Evolutionary conservation across 1,140 invertebrate genomes (phyloP).

Genomic region (Trachymyrmex cornetzi): DNA sequence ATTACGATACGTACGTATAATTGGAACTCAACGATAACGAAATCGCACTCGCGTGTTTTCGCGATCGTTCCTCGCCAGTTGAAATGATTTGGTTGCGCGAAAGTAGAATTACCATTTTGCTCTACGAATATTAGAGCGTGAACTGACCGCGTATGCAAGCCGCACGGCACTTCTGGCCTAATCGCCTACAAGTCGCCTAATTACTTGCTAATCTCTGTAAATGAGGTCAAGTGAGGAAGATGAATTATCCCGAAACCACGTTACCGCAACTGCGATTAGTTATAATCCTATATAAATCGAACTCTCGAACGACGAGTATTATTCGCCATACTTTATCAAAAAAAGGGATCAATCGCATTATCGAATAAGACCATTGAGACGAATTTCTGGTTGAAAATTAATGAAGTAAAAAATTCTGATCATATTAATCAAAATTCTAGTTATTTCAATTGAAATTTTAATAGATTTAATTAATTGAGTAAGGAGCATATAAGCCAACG

Average conservation of each 20-base stretch:
- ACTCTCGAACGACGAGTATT: neutral
- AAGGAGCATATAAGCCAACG: too few relatives aligned
- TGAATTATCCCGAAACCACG: neutral
- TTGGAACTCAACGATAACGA: neutral
- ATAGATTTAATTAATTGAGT: too few relatives aligned
- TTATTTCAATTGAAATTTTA: too few relatives aligned
- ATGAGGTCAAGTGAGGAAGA: neutral
- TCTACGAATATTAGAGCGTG: neutral
- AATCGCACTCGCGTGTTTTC: neutral
- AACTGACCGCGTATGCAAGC: neutral
- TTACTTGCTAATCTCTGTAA: neutral
- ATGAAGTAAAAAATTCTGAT: too few relatives aligned
- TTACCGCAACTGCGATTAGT: neutral
- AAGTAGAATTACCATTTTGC: neutral
- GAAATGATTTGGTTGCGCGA: neutral
- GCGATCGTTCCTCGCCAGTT: neutral
- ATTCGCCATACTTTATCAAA: too few relatives aligned
- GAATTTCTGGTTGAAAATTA: too few relatives aligned
- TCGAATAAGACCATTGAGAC: too few relatives aligned
- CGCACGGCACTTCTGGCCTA: neutral
- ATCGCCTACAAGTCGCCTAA: neutral
- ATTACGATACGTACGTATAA: constrained; percentile 3
- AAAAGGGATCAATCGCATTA: neutral
- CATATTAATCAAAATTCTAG: too few relatives aligned
- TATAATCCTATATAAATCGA: neutral